Conservation (phyloP, 2,888 invertebrate species). For the Drosophila ochracea region DNA sequence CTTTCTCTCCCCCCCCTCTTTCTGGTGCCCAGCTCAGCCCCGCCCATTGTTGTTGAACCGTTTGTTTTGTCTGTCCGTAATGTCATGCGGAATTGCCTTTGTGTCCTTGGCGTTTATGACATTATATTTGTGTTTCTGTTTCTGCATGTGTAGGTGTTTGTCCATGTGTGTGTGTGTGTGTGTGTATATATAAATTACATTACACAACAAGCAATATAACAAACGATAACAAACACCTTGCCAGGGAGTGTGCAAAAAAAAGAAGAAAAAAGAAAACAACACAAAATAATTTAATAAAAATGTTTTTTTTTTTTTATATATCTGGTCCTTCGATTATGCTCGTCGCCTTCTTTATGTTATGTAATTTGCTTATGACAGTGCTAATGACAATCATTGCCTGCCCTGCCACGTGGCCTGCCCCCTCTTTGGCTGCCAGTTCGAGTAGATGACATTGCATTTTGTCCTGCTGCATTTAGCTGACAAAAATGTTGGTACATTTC, state of each 20-base stretch:
- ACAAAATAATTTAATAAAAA: conserved; percentile 70
- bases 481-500: conserved; percentile 45
- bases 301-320: conserved; percentile 16
- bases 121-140: conserved; percentile 69
- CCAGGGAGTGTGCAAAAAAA: conserved; percentile 18
- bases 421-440: conserved; percentile 28
- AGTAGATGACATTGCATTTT: conserved; percentile 44
- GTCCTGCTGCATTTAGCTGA: conserved; percentile 23
- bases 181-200: conserved; percentile 73
- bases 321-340: conserved; percentile 47
- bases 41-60: conserved; percentile 51
- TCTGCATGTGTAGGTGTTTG: conserved; percentile 8
- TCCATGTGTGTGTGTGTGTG: conserved; percentile 21
- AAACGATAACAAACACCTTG: conserved; percentile 81
- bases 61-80: conserved; percentile 76
- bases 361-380: conserved; percentile 62
- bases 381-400: conserved; percentile 56
- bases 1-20: neutral
- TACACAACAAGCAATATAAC: conserved; percentile 80
- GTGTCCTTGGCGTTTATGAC: conserved; percentile 78
- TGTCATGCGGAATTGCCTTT: conserved; percentile 77
- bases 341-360: conserved; percentile 47
- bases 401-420: neutral
- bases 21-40: neutral
- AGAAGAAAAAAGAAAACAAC: conserved; percentile 26